These are phyloP conservation scores for Notodonta dromedarius DNA, from an alignment of 2,888 invertebrate genomes.

Conservation along the genomic window DNA sequence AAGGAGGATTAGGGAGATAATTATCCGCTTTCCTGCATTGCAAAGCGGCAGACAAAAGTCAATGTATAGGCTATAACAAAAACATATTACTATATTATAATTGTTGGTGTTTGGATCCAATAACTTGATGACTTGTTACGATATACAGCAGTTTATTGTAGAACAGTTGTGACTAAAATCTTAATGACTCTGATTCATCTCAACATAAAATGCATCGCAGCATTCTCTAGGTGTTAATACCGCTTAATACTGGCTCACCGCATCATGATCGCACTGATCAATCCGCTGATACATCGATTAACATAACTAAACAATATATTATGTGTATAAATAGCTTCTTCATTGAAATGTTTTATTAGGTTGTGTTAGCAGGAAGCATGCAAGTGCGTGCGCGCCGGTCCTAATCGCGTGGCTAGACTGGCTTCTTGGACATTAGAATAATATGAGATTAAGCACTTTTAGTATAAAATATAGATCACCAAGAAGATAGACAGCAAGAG, in stretches of 20 bases:
- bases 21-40: no score
- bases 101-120: no score
- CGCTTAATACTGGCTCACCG: conserved; percentile 5
- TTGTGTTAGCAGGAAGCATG: conserved; percentile 21
- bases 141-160: background rate
- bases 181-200: background rate
- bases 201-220: background rate
- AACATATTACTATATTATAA: no score
- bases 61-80: no score
- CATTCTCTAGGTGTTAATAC: background rate
- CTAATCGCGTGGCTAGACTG: background rate
- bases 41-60: no score
- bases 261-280: conserved; percentile 28
- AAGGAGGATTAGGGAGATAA: no score
- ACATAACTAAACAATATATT: conserved; percentile 34
- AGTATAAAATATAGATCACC: no score
- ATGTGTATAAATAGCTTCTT: conserved; percentile 32
- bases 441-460: no score
- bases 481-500: no score
- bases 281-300: conserved; percentile 31
- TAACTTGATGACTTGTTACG: background rate
- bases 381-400: conserved; percentile 16
- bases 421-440: no score
- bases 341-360: conserved; percentile 30
- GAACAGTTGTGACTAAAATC: conserved; percentile 1